Evolutionary conservation across 2,888 invertebrate species (phyloP), one percentile per base, ranked within the genome.

Genomic region (Heteromyza rotundicornis): DNA sequence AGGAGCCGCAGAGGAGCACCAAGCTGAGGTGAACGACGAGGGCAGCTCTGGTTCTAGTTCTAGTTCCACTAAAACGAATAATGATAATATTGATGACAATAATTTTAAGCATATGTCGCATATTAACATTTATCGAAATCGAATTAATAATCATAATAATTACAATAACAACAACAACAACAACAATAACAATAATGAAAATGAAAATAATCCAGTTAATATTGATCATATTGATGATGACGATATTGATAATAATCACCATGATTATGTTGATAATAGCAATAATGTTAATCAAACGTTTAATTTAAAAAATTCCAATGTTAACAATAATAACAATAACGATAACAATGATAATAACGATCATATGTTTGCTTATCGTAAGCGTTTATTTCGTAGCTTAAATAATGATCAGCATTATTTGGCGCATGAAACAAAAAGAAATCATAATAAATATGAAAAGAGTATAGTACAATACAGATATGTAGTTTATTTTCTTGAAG

Each of bases 381-480:
- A 62, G 49, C 55, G 54, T 63, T 70, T 72, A 58, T 69, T 73
- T 65, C 67, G 68, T 63, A 68, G 68, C 64, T 63, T 73, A 59
- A 66, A 70, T 52, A 47, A 19, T 14, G 47, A 19, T 47, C 3
- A n/a, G 12, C 10, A 17, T 7, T 5, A 47, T 47, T 17, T 47
- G 19, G 14, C 19, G 3, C 64, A 62, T 64, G 60, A 66, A 65
- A 58, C 63, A 50, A 67, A 63, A 65, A 62, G 56, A 65, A 70
- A 64, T 64, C 65, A 69, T 74, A 72, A 73, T 71, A 81, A 80
- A 78, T 79, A 81, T 80, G 80, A 81, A 80, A 80, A 78, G 77
- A 80, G 74, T 81, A 78, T 81, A 81, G 81, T 81, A 81, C 81
- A 81, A 81, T 81, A 81, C 81, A 81, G 80, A 80, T 79, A 76